These are phyloP conservation scores for Ecliptopera silaceata DNA, from an alignment of 2,888 invertebrate genomes.

Conservation along the genomic window DNA sequence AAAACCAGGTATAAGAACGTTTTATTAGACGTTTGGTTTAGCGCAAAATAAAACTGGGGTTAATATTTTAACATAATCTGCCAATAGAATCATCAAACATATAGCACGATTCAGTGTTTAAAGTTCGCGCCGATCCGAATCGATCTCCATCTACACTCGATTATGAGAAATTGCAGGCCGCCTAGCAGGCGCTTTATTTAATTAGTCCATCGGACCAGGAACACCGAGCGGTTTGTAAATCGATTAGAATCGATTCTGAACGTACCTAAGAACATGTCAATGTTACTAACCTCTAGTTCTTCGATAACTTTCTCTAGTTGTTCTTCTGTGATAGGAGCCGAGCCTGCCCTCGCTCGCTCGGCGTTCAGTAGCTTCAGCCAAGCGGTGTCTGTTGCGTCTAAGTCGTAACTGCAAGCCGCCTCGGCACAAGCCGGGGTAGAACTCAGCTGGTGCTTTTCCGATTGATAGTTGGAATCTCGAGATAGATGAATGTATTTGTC, in stretches of 20 bases:
- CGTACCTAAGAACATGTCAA: neutral
- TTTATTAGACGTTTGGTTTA: too few species aligned
- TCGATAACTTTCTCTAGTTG: conserved; percentile 96
- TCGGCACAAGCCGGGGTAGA: conserved; percentile 94
- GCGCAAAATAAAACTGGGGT: too few species aligned
- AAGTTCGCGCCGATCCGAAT: too few species aligned
- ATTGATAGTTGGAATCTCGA: conserved; percentile 92
- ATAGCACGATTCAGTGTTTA: too few species aligned
- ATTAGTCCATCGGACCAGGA: neutral
- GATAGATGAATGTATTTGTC: conserved; percentile 95
- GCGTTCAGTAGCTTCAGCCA: conserved; percentile 95
- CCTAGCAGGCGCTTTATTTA: too few species aligned
- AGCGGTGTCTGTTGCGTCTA: conserved; percentile 95
- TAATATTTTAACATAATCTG: too few species aligned
- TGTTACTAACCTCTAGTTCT: conserved; percentile 88
- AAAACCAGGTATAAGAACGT: too few species aligned
- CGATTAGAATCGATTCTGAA: neutral
- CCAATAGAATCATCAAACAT: too few species aligned
- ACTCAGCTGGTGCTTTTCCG: conserved; percentile 93
- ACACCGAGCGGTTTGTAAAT: neutral
- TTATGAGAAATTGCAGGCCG: too few species aligned
- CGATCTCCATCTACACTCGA: too few species aligned
- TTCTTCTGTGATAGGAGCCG: conserved; percentile 90
- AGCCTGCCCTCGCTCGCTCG: conserved; percentile 91
- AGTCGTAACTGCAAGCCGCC: conserved; percentile 96